Percentiles rank a stretch among this genome's conserved stretches.
phyloP scores from a whole-genome alignment of 2,888 invertebrate species.

The Drosophila demipolita region DNA sequence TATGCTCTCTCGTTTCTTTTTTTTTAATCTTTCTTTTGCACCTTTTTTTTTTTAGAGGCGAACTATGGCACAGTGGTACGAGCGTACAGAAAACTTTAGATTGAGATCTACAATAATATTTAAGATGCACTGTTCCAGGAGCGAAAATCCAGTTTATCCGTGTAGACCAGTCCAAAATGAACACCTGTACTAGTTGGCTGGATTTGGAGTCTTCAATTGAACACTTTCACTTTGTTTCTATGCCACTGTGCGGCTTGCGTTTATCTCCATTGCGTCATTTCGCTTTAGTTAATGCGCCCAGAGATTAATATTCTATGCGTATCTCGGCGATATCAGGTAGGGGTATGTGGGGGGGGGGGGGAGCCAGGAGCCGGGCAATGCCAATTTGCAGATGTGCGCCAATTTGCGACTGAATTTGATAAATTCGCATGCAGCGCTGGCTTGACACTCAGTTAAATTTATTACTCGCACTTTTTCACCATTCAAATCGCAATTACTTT shows the following conservation, averaged over 20 bases:
- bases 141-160: not conserved
- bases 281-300: conserved; percentile 75
- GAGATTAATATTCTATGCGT: conserved; percentile 81
- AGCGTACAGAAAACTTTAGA: not conserved
- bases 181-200: not conserved
- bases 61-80: conserved; percentile 26
- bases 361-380: conserved; percentile 36
- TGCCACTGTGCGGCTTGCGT: conserved; percentile 55
- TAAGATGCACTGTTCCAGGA: not conserved
- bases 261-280: conserved; percentile 73
- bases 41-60: conserved; percentile 26
- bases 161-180: not conserved
- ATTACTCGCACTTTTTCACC: conserved; percentile 78
- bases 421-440: conserved; percentile 80
- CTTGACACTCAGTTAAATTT: conserved; percentile 83
- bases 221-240: not conserved
- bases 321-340: conserved; percentile 60
- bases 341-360: not conserved
- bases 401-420: conserved; percentile 80
- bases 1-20: conserved; percentile 6
- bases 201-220: too few species aligned
- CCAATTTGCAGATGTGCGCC: conserved; percentile 78
- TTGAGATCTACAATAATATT: not conserved
- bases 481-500: conserved; percentile 82
- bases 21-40: conserved; percentile 29